A percentile compares a stretch with the other conserved stretches of the same genome.
phyloP scores from a whole-genome alignment of 2,113 vertebrate genomes.

The Albula glossodonta region DNA sequence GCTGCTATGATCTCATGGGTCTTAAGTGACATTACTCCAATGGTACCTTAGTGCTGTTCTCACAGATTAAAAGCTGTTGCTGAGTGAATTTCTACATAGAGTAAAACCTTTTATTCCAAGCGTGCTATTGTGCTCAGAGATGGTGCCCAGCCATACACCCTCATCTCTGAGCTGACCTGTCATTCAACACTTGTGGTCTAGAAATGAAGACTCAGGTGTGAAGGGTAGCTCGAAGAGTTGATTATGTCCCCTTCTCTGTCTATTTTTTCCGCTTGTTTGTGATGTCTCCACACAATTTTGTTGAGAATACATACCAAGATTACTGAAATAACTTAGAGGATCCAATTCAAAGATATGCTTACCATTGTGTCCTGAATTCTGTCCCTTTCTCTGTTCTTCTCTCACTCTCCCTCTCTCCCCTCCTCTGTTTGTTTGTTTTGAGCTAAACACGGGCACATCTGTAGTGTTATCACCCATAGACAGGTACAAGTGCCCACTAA shows the following conservation, averaged over 20 bases:
- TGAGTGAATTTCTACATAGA: slow-evolving; percentile 11
- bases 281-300: not conserved
- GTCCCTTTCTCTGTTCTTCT: no score
- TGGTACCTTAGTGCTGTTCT: slow-evolving; percentile 42
- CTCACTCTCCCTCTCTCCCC: slow-evolving; percentile 8
- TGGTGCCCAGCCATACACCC: not conserved
- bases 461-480: slow-evolving; percentile 65
- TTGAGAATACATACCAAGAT: not conserved
- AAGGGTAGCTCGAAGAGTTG: not conserved
- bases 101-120: not conserved
- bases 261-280: not conserved
- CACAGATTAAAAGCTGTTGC: slow-evolving; percentile 21
- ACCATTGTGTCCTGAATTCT: no score
- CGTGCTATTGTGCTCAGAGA: not conserved
- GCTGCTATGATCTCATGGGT: slow-evolving; percentile 62
- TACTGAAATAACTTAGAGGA: not conserved
- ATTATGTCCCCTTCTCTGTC: not conserved
- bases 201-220: not conserved
- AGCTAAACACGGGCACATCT: slow-evolving; percentile 59
- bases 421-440: slow-evolving; percentile 47
- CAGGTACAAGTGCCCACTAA: slow-evolving; percentile 52
- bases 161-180: not conserved
- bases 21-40: slow-evolving; percentile 60
- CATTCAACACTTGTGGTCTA: not conserved
- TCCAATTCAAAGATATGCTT: not conserved